phyloP scores from a whole-genome alignment of 2,113 vertebrate species.

The Petromus typicus region DNA sequence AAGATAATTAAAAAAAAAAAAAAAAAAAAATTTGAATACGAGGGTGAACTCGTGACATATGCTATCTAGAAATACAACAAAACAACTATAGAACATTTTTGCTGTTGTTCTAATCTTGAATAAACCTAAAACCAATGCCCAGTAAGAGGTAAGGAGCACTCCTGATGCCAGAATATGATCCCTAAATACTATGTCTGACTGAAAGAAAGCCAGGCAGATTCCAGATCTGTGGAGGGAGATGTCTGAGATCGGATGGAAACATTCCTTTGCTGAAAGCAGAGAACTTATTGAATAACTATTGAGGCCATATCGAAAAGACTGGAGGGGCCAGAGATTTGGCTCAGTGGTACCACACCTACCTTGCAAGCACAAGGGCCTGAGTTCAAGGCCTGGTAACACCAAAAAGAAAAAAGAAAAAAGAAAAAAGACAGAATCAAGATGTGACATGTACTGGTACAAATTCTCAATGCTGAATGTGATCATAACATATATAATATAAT shows the following conservation, averaged over 20 bases:
- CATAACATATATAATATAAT: too few relatives aligned
- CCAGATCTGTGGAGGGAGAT: conserved; percentile 17
- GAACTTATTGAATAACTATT: conserved; percentile 8
- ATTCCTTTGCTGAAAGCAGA: conserved; percentile 3
- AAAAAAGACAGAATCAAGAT: neutral
- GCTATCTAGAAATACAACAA: conserved; percentile 35
- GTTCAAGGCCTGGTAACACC: too few relatives aligned
- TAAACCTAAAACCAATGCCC: conserved; percentile 39
- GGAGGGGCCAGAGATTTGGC: too few relatives aligned
- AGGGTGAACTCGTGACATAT: neutral
- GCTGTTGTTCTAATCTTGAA: neutral
- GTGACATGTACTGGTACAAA: too few relatives aligned
- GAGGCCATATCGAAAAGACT: neutral
- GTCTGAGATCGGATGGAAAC: neutral
- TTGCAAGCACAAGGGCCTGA: too few relatives aligned
- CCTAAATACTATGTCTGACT: conserved; percentile 10
- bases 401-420: too few relatives aligned
- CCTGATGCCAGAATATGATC: neutral
- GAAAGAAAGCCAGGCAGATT: conserved; percentile 29
- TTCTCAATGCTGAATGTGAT: too few relatives aligned
- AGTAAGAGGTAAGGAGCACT: conserved; percentile 34
- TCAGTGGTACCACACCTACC: too few relatives aligned
- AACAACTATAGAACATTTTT: conserved; percentile 1
- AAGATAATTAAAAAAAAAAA: too few relatives aligned
- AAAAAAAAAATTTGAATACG: too few relatives aligned